Conservation (phyloP, 2,113 vertebrate species). For the Bucco capensis region DNA sequence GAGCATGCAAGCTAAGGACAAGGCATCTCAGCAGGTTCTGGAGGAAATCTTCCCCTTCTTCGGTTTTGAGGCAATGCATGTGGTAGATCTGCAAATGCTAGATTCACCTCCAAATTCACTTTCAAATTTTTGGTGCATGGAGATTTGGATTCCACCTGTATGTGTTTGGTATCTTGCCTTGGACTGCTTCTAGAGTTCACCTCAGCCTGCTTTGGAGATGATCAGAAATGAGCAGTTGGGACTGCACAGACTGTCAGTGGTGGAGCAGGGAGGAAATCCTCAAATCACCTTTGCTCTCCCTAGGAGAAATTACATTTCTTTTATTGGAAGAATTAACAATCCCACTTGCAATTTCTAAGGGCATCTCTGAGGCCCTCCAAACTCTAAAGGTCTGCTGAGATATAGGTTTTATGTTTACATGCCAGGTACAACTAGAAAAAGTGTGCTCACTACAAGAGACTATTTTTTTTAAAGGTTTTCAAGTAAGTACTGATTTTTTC, state of each 20-base stretch:
- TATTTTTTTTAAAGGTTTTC: not conserved
- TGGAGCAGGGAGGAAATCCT: not conserved
- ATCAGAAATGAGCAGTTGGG: fast-evolving
- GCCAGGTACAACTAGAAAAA: not conserved
- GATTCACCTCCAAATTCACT: not conserved
- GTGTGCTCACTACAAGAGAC: not conserved
- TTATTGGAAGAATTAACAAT: not conserved
- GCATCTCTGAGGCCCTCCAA: not conserved
- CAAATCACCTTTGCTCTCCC: not conserved
- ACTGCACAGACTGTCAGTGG: not conserved
- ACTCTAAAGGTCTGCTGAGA: not conserved
- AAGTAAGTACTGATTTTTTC: fast-evolving
- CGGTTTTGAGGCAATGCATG: fast-evolving
- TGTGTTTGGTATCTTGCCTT: not conserved
- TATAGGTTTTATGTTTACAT: not conserved
- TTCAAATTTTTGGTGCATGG: too few species aligned
- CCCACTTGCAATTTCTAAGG: not conserved
- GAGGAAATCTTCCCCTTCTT: not conserved
- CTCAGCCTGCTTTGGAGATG: not conserved
- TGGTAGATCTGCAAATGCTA: not conserved
- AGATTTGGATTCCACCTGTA: not conserved
- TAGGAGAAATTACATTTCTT: not conserved
- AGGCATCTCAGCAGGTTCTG: not conserved
- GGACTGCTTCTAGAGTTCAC: not conserved
- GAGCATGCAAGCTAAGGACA: not conserved